Evolutionary conservation across 2,888 invertebrate genomes (phyloP).

Genomic region (Anarsia innoxiella): DNA sequence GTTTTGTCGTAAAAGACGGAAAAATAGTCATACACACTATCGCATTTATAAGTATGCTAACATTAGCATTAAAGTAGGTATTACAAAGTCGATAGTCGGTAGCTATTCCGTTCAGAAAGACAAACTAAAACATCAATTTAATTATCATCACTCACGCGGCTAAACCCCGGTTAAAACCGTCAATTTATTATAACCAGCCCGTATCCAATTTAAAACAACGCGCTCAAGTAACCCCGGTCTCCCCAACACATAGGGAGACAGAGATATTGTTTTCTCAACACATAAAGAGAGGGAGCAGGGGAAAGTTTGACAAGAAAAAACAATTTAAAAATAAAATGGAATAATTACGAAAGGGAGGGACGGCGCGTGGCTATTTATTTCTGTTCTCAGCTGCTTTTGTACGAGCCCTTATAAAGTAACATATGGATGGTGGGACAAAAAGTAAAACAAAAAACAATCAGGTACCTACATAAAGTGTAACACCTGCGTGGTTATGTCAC

Average conservation of each 20-base stretch:
- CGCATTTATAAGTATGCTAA: no score
- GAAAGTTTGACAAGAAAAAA: constrained; percentile 72
- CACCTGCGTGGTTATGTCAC: no score
- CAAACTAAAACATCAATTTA: constrained; percentile 64
- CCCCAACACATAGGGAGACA: constrained; percentile 28
- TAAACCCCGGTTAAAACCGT: constrained; percentile 66
- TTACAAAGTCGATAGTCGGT: no score
- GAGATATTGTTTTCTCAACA: constrained; percentile 61
- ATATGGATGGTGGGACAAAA: no score
- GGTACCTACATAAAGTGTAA: no score
- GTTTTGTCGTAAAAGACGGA: no score
- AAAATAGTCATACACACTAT: no score
- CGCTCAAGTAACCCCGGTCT: constrained; percentile 13
- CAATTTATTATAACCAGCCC: constrained; percentile 74
- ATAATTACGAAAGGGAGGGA: constrained; percentile 70
- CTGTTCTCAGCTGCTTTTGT: constrained; percentile 67
- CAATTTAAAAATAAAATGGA: constrained; percentile 75
- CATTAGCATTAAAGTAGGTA: no score
- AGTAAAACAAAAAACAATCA: no score
- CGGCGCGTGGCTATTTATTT: constrained; percentile 72
- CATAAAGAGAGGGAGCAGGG: constrained; percentile 63
- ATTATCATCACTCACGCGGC: constrained; percentile 67
- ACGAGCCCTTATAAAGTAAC: no score
- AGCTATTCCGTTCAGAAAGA: no score
- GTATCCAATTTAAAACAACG: constrained; percentile 76